Conservation (phyloP, 1,140 invertebrate genomes). For the Dolichoris vasculosae region DNA sequence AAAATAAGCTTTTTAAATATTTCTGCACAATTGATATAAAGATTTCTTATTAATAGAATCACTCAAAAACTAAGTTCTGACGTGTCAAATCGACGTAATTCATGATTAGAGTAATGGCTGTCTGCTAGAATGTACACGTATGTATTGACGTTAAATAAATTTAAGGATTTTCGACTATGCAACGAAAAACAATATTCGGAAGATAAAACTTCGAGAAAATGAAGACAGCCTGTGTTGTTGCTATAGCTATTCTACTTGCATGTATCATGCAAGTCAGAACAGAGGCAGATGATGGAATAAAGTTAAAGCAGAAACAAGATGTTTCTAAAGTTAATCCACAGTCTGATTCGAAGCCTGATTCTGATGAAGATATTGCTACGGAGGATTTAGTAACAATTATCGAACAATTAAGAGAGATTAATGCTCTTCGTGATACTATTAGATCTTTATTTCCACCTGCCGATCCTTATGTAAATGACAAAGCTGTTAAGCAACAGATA, state of each 20-base stretch:
- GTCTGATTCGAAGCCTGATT: constrained; percentile 56
- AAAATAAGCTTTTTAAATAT: neutral
- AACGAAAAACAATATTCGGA: constrained; percentile 50
- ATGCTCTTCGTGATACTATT: constrained; percentile 63
- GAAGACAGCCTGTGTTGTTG: constrained; percentile 54
- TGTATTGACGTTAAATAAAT: constrained; percentile 52
- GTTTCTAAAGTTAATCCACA: neutral
- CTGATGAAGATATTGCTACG: constrained; percentile 56
- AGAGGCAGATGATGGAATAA: constrained; percentile 59
- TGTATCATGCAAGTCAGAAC: constrained; percentile 55
- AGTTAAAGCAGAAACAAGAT: constrained; percentile 52
- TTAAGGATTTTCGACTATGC: constrained; percentile 47
- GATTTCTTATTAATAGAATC: constrained; percentile 8
- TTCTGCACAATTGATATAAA: neutral
- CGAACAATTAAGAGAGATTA: constrained; percentile 63
- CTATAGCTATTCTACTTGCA: constrained; percentile 55
- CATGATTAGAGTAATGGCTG: constrained; percentile 52
- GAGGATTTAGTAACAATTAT: constrained; percentile 63
- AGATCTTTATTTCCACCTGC: constrained; percentile 61
- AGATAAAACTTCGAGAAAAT: constrained; percentile 54
- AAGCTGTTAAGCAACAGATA: constrained; percentile 57
- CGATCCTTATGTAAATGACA: constrained; percentile 59
- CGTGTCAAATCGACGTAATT: constrained; percentile 65
- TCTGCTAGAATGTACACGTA: constrained; percentile 62
- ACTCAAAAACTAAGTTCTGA: constrained; percentile 53